Evolutionary conservation across 2,113 vertebrate species (phyloP), one percentile per base, ranked within the genome.

Genomic region (Rhodinocichla rosea): DNA sequence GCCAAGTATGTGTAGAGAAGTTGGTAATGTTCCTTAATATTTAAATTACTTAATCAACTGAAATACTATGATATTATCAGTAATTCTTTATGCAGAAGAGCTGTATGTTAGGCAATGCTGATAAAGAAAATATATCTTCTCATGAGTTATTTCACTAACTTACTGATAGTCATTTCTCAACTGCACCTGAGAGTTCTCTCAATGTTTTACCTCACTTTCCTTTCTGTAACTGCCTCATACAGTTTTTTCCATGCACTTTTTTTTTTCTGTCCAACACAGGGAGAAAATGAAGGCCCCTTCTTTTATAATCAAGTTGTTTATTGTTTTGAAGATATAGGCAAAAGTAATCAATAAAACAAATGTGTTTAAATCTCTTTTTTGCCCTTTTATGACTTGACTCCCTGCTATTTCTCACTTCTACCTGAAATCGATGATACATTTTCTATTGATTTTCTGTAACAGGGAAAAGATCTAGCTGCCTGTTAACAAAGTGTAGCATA

Each of bases 261-360:
- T 60, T 60, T 86, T 83, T 87, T 70, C 52, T 63, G 37, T 45
- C 13, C 56, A 90, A n/a, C 18, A 45, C 18, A 65, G 37, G 19
- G 23, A 59, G 27, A 83, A 89, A 91, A 71, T 5, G 35, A 56
- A 64, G 11, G 26, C 1, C 11, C 3, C 17, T 47, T 75, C 28
- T 74, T 53, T 53, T 77, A 5, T 69, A 77, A 80, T 70, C 32
- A 87, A 55, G 50, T 28, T 84, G 52, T 77, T 92, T 70, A 42
- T 84, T 47, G 19, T 6, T 81, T 91, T 83, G 26, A 49, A 83
- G 65, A 70, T 89, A 52, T 11, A 57, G 33, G 45, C 50, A 87
- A 78, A 42, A 67, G 18, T 50, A 87, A 87, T 96, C 87, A 74
- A 89, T 94, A 89, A 83, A 88, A 56, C 30, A 92, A 89, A 96